phyloP scores from a whole-genome alignment of 2,113 vertebrate genomes.

The Entomyzon cyanotis region DNA sequence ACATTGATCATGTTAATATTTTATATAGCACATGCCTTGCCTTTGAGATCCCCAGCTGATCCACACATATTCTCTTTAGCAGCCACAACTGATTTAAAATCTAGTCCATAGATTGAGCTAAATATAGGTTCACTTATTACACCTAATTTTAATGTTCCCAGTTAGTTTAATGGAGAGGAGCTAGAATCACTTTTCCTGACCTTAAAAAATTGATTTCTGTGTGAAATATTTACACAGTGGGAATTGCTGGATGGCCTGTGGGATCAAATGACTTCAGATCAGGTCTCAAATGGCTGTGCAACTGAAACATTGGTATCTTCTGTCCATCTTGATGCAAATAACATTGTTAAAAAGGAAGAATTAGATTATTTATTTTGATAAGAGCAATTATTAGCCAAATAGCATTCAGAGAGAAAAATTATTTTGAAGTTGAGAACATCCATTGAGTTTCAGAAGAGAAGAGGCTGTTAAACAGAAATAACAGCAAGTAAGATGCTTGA shows the following conservation, averaged over 20 bases:
- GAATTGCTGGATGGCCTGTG: not conserved
- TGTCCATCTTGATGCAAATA: not conserved
- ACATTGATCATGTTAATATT: not conserved
- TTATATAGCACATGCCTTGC: not conserved
- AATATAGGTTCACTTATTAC: not conserved
- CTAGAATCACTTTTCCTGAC: not conserved
- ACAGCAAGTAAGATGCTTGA: not conserved
- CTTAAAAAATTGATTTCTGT: not conserved
- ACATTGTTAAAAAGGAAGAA: not conserved
- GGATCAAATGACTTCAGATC: not conserved
- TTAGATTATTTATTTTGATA: not conserved
- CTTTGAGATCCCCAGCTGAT: not conserved
- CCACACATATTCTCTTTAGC: not conserved
- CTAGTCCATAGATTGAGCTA: not conserved
- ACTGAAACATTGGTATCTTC: not conserved
- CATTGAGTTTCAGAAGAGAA: not conserved
- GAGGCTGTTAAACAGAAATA: not conserved
- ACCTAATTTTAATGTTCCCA: not conserved
- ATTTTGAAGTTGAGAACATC: not conserved
- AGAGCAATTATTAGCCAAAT: not conserved
- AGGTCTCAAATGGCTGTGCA: not conserved
- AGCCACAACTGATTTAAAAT: not conserved
- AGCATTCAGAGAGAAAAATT: not conserved
- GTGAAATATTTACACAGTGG: conserved; percentile 10
- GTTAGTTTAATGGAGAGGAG: not conserved